Percentiles rank a stretch among this genome's conserved stretches.
These are phyloP conservation scores for Meandrusa payeni DNA, from an alignment of 2,888 invertebrate genomes.

Conservation along the genomic window DNA sequence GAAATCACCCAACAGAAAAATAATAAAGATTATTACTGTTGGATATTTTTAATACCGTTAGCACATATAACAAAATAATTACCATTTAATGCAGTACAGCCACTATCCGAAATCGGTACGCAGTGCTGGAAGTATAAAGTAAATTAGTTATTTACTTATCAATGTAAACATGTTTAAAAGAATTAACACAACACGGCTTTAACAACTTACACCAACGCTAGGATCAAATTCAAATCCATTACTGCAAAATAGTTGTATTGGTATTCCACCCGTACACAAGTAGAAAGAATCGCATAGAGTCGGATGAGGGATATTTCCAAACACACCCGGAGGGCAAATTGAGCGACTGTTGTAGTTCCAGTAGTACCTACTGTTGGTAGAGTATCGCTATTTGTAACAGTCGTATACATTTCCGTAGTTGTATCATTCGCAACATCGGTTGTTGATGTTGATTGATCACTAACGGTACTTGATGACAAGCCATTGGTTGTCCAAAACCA, in stretches of 20 bases:
- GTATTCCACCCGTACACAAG: conserved; percentile 40
- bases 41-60: too few species aligned
- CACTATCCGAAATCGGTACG: too few species aligned
- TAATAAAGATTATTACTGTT: too few species aligned
- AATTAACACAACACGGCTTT: too few species aligned
- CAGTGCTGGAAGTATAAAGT: too few species aligned
- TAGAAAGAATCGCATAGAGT: conserved; percentile 41
- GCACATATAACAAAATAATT: too few species aligned
- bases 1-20: too few species aligned
- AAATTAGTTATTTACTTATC: too few species aligned
- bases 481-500: too few species aligned
- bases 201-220: conserved; percentile 20
- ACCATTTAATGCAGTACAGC: not conserved
- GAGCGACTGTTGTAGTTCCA: not conserved
- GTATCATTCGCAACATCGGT: not conserved
- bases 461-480: too few species aligned
- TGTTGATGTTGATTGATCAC: not conserved
- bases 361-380: not conserved
- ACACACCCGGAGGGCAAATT: conserved; percentile 36
- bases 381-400: not conserved
- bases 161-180: too few species aligned
- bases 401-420: not conserved
- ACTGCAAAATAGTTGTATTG: conserved; percentile 38
- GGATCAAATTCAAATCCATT: conserved; percentile 42
- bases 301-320: conserved; percentile 44